A percentile compares a stretch with the other conserved stretches of the same genome.
Evolutionary conservation across 2,888 invertebrate species (phyloP).

Genomic region (Agonopterix alstromeriana): DNA sequence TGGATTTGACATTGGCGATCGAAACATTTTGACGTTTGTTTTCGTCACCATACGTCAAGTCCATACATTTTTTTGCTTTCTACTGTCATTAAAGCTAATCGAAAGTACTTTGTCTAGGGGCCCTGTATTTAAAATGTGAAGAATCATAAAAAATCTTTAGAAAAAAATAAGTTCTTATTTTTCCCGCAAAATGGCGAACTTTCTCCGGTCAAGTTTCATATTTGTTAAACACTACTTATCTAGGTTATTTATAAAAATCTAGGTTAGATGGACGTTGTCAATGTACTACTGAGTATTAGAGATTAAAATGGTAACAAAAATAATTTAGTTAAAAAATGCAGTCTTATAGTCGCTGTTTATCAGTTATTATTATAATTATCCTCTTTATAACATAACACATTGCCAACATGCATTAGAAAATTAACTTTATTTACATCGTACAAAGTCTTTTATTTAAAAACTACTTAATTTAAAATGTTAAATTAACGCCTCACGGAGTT

Average conservation of each 20-base stretch:
- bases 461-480: no score
- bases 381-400: constrained; percentile 45
- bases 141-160: not conserved
- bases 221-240: not conserved
- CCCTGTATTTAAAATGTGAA: no score
- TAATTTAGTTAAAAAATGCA: constrained; percentile 1
- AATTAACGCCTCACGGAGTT: no score
- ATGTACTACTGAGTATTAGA: constrained; percentile 30
- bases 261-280: constrained; percentile 45
- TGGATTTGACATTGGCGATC: no score
- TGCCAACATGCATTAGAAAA: constrained; percentile 52
- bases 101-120: no score
- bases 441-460: not conserved
- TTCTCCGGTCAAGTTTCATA: not conserved
- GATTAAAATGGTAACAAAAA: constrained; percentile 9
- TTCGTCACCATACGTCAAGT: no score
- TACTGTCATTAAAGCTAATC: no score
- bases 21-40: no score
- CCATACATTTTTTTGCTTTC: no score
- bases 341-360: constrained; percentile 2
- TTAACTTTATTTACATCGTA: constrained; percentile 5
- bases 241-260: not conserved
- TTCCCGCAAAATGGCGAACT: not conserved
- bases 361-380: not conserved
- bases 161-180: not conserved